These are phyloP conservation scores for Drosophila acutilabella DNA, from an alignment of 2,888 invertebrate species.

Conservation along the genomic window DNA sequence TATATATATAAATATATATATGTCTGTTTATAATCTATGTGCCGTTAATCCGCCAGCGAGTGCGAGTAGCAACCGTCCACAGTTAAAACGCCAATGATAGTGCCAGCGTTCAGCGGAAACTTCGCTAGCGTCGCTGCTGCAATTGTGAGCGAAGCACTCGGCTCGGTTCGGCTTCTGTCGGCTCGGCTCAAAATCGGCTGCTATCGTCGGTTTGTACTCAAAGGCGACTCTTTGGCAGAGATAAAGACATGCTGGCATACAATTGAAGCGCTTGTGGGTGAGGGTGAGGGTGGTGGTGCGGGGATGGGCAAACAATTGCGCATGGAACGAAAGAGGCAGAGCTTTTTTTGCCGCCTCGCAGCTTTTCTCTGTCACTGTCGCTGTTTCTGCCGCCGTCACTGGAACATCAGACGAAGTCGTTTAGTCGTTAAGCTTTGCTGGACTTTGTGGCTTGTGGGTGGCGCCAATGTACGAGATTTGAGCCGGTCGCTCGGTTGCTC, in stretches of 20 bases:
- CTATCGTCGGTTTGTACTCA: slow-evolving; percentile 10
- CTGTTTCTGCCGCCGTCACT: slow-evolving; percentile 39
- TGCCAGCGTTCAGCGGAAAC: slow-evolving; percentile 53
- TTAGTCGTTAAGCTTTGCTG: slow-evolving; percentile 16
- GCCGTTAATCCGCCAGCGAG: slow-evolving; percentile 82
- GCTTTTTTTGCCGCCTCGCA: slow-evolving; percentile 40
- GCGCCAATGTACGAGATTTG: slow-evolving; percentile 31
- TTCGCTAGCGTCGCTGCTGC: slow-evolving; percentile 54
- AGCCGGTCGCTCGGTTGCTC: slow-evolving; percentile 38
- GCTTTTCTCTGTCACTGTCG: slow-evolving; percentile 42
- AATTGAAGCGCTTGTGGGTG: neutral
- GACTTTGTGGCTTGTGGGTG: slow-evolving; percentile 48
- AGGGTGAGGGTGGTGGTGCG: neutral
- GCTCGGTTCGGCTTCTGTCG: slow-evolving; percentile 15
- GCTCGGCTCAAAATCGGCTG: neutral
- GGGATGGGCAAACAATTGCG: slow-evolving; percentile 26
- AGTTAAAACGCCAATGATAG: slow-evolving; percentile 85
- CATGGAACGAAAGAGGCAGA: slow-evolving; percentile 41
- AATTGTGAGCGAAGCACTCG: slow-evolving; percentile 36
- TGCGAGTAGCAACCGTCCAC: slow-evolving; percentile 84
- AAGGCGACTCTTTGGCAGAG: slow-evolving; percentile 7
- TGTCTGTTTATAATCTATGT: slow-evolving; percentile 52
- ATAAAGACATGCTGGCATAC: neutral
- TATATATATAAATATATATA: slow-evolving; percentile 36
- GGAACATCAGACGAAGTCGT: slow-evolving; percentile 40